Conservation (phyloP, 2,888 invertebrate genomes). For the Digitonthophagus gazella region DNA sequence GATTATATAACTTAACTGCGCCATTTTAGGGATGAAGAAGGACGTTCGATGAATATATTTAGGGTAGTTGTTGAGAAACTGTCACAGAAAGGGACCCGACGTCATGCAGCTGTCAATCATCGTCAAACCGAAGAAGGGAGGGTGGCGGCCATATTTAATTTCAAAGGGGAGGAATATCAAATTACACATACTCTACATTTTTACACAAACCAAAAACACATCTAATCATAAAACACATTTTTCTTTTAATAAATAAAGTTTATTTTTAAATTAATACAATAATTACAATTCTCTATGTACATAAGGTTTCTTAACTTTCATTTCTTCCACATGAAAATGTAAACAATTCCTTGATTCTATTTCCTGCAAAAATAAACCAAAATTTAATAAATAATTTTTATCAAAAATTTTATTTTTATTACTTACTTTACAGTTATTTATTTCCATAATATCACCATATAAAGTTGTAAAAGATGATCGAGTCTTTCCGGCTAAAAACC, state of each 20-base stretch:
- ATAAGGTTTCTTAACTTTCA: constrained; percentile 58
- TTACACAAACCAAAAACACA: no score
- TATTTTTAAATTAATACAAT: no score
- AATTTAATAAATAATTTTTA: background rate
- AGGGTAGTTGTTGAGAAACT: background rate
- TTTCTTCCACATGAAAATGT: constrained; percentile 78
- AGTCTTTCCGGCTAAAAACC: constrained; percentile 72
- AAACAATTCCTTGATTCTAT: constrained; percentile 71
- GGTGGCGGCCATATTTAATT: background rate
- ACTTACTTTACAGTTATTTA: constrained; percentile 69
- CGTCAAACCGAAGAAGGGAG: background rate
- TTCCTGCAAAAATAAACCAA: constrained; percentile 54
- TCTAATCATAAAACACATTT: no score
- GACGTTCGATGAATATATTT: background rate
- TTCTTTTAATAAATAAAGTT: no score
- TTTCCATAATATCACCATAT: constrained; percentile 71
- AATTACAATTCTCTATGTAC: background rate
- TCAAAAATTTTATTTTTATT: constrained; percentile 15
- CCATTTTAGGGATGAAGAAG: background rate
- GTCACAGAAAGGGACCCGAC: background rate
- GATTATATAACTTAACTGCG: no score
- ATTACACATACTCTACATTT: no score
- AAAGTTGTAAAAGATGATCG: constrained; percentile 76
- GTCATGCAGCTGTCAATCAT: background rate
- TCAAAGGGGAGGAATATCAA: background rate